Percentiles rank a stretch among this genome's conserved stretches.
Evolutionary conservation across 1,140 invertebrate genomes (phyloP).

Genomic region (Scaptomyza montana): DNA sequence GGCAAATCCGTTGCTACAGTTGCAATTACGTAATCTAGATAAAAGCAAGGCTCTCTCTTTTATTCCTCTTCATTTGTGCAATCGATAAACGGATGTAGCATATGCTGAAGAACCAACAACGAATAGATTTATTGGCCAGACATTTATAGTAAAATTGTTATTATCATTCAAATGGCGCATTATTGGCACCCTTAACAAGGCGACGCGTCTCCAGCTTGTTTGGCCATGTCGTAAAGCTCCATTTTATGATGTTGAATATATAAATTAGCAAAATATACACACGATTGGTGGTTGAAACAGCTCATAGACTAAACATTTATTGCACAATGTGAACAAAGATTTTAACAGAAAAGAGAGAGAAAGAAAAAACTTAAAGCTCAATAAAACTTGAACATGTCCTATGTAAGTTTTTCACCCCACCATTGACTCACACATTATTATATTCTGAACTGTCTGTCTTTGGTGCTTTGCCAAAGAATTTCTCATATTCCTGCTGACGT

Average conservation of each 20-base stretch:
- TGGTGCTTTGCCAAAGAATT: conserved; percentile 72
- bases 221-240: conserved; percentile 67
- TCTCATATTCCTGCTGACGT: conserved; percentile 77
- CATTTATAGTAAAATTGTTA: conserved; percentile 64
- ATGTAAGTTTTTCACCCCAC: conserved; percentile 5
- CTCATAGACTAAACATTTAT: conserved; percentile 47
- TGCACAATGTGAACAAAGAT: conserved; percentile 38
- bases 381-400: conserved; percentile 74
- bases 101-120: conserved; percentile 1
- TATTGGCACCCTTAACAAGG: conserved; percentile 41
- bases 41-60: conserved; percentile 1
- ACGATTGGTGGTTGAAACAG: conserved; percentile 39
- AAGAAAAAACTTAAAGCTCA: conserved; percentile 26
- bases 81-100: conserved; percentile 63
- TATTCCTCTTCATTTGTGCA: conserved; percentile 21
- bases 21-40: conserved; percentile 77
- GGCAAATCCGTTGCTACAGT: conserved; percentile 54
- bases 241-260: conserved; percentile 49
- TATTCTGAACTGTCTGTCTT: conserved; percentile 62
- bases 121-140: conserved; percentile 56
- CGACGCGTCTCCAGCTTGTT: conserved; percentile 46
- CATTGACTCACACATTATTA: conserved; percentile 54
- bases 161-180: conserved; percentile 75
- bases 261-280: conserved; percentile 19
- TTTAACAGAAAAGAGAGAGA: conserved; percentile 7